phyloP scores from a whole-genome alignment of 1,140 invertebrate genomes.

The Homalodisca vitripennis region DNA sequence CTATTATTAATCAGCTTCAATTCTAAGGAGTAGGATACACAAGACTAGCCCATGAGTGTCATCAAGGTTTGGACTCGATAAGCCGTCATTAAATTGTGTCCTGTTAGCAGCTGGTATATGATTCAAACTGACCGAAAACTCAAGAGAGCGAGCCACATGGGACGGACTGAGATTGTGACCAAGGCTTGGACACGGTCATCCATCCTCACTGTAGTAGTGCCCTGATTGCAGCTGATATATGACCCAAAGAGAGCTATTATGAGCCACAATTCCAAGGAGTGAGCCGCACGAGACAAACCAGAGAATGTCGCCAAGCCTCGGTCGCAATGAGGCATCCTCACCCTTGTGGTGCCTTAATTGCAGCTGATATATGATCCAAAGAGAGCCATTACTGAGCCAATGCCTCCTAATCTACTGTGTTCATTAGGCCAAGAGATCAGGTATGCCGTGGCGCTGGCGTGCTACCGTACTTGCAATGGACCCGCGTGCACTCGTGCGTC shows the following conservation, averaged over 20 bases:
- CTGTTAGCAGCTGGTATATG: too few species aligned
- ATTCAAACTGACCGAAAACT: too few species aligned
- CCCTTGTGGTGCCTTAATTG: constrained; percentile 4
- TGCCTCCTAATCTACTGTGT: constrained; percentile 26
- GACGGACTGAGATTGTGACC: not conserved
- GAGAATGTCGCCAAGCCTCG: not conserved
- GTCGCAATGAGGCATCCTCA: constrained; percentile 4
- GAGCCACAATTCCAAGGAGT: not conserved
- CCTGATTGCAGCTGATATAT: too few species aligned
- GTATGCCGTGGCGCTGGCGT: constrained; percentile 20
- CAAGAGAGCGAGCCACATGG: not conserved
- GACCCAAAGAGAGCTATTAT: constrained; percentile 28
- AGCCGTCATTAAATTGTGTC: too few species aligned
- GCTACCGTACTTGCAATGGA: too few species aligned
- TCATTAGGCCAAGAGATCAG: constrained; percentile 20
- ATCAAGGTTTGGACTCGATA: too few species aligned
- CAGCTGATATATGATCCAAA: constrained; percentile 27
- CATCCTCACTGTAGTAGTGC: too few species aligned
- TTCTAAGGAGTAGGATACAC: too few species aligned
- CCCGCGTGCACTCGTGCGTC: too few species aligned
- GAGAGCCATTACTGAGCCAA: constrained; percentile 27
- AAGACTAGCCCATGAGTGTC: too few species aligned
- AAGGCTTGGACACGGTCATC: not conserved
- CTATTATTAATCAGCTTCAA: too few species aligned
- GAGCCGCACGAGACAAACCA: not conserved